phyloP scores from a whole-genome alignment of 2,113 vertebrate genomes.

The Saccopteryx leptura region DNA sequence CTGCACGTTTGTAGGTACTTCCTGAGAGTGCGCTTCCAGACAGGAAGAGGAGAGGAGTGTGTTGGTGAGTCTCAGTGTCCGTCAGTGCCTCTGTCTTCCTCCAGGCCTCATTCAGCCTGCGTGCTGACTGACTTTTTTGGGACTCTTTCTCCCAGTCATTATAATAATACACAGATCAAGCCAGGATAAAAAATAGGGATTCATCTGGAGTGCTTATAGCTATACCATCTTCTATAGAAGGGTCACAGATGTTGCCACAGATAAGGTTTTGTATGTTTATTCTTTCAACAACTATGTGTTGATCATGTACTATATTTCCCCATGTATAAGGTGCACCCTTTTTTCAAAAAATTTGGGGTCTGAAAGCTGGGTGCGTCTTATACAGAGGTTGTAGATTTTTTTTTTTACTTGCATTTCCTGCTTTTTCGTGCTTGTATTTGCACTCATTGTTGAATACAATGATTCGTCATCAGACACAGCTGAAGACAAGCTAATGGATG shows the following conservation, averaged over 20 bases:
- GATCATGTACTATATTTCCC: constrained; percentile 10
- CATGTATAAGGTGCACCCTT: no score
- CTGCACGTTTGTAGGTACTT: constrained; percentile 56
- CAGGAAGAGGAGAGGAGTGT: constrained; percentile 17
- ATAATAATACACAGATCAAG: background rate
- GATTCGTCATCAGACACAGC: no score
- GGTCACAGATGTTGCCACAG: background rate
- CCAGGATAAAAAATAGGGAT: background rate
- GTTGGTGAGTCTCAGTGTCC: constrained; percentile 53
- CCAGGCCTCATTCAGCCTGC: background rate
- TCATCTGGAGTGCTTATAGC: background rate
- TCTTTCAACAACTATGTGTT: constrained; percentile 40
- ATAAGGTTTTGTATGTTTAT: background rate
- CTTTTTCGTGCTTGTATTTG: no score
- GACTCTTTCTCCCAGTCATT: background rate
- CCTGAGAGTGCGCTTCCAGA: constrained; percentile 61
- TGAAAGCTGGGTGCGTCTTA: no score
- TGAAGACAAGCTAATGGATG: no score
- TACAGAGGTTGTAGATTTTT: no score
- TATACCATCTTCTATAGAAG: background rate
- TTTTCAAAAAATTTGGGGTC: no score
- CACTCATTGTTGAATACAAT: no score
- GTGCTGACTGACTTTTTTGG: background rate
- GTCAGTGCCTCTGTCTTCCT: background rate
- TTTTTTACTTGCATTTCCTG: no score